A percentile compares a stretch with the other conserved stretches of the same genome.
These are phyloP conservation scores for Paramacrobiotus metropolitanus DNA, from an alignment of 1,140 invertebrate species.

Conservation along the genomic window DNA sequence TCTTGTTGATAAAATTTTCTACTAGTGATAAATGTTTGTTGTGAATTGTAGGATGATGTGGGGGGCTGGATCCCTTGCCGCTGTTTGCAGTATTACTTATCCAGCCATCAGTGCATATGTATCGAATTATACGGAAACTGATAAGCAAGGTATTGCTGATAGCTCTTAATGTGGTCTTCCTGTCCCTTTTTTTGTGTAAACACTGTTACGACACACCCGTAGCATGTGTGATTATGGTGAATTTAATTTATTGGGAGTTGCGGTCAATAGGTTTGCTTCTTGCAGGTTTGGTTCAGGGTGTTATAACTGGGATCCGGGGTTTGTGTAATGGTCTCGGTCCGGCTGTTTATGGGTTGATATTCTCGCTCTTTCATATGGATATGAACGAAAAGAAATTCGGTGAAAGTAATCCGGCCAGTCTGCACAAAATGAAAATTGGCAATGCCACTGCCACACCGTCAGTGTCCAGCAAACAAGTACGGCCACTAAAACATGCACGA, in stretches of 20 bases:
- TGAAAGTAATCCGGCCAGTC: neutral
- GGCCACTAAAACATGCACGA: neutral
- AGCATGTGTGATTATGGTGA: no score
- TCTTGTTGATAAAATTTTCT: slow-evolving; percentile 3
- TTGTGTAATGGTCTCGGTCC: slow-evolving; percentile 78
- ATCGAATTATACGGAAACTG: slow-evolving; percentile 79
- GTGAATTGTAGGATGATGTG: slow-evolving; percentile 72
- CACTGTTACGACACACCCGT: no score
- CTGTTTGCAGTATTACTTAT: slow-evolving; percentile 58
- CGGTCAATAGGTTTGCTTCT: no score
- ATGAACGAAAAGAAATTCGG: neutral
- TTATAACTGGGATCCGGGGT: slow-evolving; percentile 86
- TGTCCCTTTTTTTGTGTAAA: slow-evolving; percentile 4
- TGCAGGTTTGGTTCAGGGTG: slow-evolving; percentile 83
- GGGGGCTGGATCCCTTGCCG: slow-evolving; percentile 81
- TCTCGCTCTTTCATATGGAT: neutral
- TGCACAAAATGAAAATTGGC: slow-evolving; percentile 38
- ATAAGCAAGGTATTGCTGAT: slow-evolving; percentile 60
- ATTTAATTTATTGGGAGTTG: no score
- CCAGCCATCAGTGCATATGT: slow-evolving; percentile 98
- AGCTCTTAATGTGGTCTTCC: slow-evolving; percentile 11
- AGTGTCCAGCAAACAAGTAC: slow-evolving; percentile 27
- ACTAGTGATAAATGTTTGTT: neutral
- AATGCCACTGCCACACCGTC: slow-evolving; percentile 92
- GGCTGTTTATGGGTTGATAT: slow-evolving; percentile 18